phyloP scores from a whole-genome alignment of 1,140 invertebrate genomes.

The Steinernema feltiae region DNA sequence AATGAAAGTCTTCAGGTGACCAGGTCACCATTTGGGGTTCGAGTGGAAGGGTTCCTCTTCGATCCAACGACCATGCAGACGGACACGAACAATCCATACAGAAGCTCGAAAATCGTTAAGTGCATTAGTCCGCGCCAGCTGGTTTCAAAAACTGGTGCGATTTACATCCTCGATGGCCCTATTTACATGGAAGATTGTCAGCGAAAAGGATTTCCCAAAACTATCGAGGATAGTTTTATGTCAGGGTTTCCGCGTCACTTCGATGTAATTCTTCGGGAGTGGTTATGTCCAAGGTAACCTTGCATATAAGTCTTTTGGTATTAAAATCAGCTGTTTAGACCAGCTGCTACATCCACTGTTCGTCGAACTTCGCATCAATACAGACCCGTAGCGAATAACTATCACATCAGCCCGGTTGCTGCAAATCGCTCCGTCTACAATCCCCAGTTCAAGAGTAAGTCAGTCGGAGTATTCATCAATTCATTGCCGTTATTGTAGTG shows the following conservation, averaged over 20 bases:
- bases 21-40: not conserved
- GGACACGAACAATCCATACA: not conserved
- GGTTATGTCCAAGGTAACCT: not conserved
- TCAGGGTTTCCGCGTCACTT: not conserved
- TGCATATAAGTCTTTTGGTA: too few species aligned
- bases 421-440: not conserved
- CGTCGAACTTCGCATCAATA: too few species aligned
- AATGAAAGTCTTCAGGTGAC: conserved; percentile 6
- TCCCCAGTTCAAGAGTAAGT: not conserved
- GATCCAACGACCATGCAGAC: not conserved
- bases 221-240: not conserved
- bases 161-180: not conserved
- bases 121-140: not conserved
- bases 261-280: not conserved
- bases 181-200: not conserved
- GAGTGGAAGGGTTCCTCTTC: not conserved
- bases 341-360: not conserved
- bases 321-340: not conserved
- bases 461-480: not conserved
- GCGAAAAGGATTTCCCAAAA: not conserved
- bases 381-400: too few species aligned
- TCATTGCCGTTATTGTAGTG: not conserved
- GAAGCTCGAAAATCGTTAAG: not conserved
- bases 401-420: too few species aligned
- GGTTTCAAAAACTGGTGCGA: not conserved